A percentile compares a stretch with the other conserved stretches of the same genome.
Evolutionary conservation across 2,888 invertebrate genomes (phyloP).

Genomic region (Rotaria magnacalcarata): DNA sequence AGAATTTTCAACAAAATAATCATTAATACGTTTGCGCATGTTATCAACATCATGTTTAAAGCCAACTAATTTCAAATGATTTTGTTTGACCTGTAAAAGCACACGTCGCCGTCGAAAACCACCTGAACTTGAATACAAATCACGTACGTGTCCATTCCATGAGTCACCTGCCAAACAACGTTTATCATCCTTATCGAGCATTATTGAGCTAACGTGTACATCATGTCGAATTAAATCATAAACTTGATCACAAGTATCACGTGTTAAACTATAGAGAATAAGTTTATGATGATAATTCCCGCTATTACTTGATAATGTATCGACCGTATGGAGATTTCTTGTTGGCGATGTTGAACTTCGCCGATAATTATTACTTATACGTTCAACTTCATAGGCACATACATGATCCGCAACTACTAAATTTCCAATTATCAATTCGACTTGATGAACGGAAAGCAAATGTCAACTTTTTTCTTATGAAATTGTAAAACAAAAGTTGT

Average conservation of each 20-base stretch:
- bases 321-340: not conserved
- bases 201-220: not conserved
- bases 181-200: slow-evolving; percentile 36
- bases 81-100: slow-evolving; percentile 30
- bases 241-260: not conserved
- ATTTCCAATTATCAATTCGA: not conserved
- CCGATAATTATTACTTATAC: not conserved
- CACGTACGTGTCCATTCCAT: not conserved
- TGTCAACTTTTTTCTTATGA: too few relatives aligned
- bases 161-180: slow-evolving; percentile 4
- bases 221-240: slow-evolving; percentile 1
- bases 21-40: not conserved
- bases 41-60: slow-evolving; percentile 16
- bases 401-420: not conserved
- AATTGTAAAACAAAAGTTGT: too few relatives aligned
- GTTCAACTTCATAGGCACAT: slow-evolving; percentile 19
- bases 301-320: not conserved
- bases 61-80: slow-evolving; percentile 13
- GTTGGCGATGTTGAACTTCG: not conserved
- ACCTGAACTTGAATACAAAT: not conserved
- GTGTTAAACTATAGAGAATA: not conserved
- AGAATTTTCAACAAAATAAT: slow-evolving; percentile 26
- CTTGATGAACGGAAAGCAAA: not conserved
- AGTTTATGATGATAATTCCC: not conserved
- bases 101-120: slow-evolving; percentile 26